These are phyloP conservation scores for Eupleurogrammus muticus DNA, from an alignment of 2,797 vertebrate species.

Conservation along the genomic window DNA sequence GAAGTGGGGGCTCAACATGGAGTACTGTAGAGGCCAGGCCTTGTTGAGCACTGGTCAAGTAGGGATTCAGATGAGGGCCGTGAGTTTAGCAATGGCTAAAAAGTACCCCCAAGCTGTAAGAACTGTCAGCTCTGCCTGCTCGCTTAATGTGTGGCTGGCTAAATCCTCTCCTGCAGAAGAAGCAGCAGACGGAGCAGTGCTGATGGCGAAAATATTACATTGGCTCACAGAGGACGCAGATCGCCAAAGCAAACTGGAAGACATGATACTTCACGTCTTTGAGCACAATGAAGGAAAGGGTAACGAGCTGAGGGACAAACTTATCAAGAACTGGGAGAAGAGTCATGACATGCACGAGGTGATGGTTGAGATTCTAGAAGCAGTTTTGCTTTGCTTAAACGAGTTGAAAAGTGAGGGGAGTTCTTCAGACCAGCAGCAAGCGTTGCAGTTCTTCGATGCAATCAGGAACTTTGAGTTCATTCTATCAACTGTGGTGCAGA, in stretches of 20 bases:
- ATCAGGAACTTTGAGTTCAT: constrained; percentile 85
- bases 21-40: constrained; percentile 83
- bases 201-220: constrained; percentile 73
- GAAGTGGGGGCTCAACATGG: constrained; percentile 88
- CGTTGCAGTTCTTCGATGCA: constrained; percentile 65
- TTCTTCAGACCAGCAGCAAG: constrained; percentile 66
- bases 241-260: constrained; percentile 80
- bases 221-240: constrained; percentile 82
- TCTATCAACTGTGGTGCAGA: constrained; percentile 81
- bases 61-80: constrained; percentile 79
- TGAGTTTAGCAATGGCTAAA: constrained; percentile 72
- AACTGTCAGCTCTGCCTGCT: constrained; percentile 79
- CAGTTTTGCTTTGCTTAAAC: constrained; percentile 77
- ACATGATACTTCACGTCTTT: constrained; percentile 77
- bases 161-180: constrained; percentile 73
- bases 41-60: constrained; percentile 76
- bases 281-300: constrained; percentile 76
- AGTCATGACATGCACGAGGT: constrained; percentile 84
- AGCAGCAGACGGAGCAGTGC: constrained; percentile 62
- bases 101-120: constrained; percentile 82
- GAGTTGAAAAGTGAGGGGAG: constrained; percentile 74
- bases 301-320: constrained; percentile 81
- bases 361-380: constrained; percentile 78
- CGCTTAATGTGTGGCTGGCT: constrained; percentile 83
- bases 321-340: constrained; percentile 82